Evolutionary conservation across 2,888 invertebrate genomes (phyloP), one percentile per base, ranked within the genome.

Genomic region (Sylvicola cinctus): DNA sequence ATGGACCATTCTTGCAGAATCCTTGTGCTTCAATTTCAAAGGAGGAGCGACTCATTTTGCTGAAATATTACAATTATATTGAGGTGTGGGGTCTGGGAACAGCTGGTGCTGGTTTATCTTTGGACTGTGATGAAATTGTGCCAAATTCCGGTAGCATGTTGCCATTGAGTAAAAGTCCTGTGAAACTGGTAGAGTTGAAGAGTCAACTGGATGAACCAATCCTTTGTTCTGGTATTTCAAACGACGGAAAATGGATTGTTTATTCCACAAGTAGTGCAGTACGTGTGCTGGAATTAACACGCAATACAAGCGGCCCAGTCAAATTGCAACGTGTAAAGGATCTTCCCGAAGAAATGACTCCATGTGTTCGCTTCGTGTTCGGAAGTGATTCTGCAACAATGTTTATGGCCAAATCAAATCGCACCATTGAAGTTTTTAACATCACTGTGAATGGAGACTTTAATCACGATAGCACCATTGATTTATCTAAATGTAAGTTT

Each of bases 201-300:
- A 68, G 74, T 4, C 68, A 71, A 45, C 58, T 63, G 10, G 63
- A 65, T 3, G 76, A 75, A 43, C 63, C 63, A n/a, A 72, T 88
- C 17, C 58, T 70, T 5, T 75, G 75, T 41, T 70, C 73, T 42
- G 66, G 70, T 10, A 58, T 87, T 5, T 79, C 81, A 4, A 65
- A 68, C 3, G 66, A 74, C 49, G 78, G 76, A 2, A 64, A 68
- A 39, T 70, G 73, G 58, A 62, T 90, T 14, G 70, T 75, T 5
- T 85, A 81, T 51, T 76, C 84, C 0, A 83, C 81, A 0, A 60
- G 64, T 16, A 62, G 54, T 33, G 60, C 69, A 36, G 52, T 81
- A 17, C 65, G 78, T 36, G 58, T 87, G 38, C 75, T 78, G 39
- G 63, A 66, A 47, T 62, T 81, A 41, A 62, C 63, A 40, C 55